Percentiles rank a stretch among this genome's conserved stretches.
Evolutionary conservation across 2,797 vertebrate species (phyloP).

Genomic region (Falco berigora): DNA sequence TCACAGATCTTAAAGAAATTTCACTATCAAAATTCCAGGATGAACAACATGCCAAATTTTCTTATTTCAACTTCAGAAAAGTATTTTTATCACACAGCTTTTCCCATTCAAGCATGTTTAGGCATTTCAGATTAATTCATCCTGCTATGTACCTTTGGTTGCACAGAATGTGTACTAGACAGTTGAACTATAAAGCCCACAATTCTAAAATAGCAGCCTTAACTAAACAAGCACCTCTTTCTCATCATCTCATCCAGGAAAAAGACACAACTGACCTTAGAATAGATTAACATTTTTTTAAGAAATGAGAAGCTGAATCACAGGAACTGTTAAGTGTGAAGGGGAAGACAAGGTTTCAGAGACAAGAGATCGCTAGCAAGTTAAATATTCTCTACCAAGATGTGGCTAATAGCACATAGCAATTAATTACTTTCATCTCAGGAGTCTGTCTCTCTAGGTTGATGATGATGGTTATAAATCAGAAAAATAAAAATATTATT

Average conservation of each 20-base stretch:
- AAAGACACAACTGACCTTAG: background rate
- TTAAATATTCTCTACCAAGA: background rate
- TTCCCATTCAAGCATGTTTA: background rate
- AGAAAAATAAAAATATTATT: background rate
- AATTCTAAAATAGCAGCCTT: background rate
- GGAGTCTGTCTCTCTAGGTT: background rate
- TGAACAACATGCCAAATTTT: background rate
- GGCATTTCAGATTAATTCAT: background rate
- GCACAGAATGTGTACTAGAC: background rate
- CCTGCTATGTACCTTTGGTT: background rate
- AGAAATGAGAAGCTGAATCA: background rate
- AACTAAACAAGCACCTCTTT: background rate
- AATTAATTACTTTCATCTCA: background rate
- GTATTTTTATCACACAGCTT: background rate
- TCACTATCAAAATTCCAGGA: background rate
- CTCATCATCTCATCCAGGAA: background rate
- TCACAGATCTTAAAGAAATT: background rate
- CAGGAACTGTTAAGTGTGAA: background rate
- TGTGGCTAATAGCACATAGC: background rate
- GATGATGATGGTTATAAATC: background rate
- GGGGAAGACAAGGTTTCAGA: background rate
- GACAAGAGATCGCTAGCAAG: background rate
- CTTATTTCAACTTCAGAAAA: background rate
- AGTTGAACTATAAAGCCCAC: background rate
- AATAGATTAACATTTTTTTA: background rate